Conservation (phyloP, 1,140 invertebrate genomes). For the Magallana ariakensis region DNA sequence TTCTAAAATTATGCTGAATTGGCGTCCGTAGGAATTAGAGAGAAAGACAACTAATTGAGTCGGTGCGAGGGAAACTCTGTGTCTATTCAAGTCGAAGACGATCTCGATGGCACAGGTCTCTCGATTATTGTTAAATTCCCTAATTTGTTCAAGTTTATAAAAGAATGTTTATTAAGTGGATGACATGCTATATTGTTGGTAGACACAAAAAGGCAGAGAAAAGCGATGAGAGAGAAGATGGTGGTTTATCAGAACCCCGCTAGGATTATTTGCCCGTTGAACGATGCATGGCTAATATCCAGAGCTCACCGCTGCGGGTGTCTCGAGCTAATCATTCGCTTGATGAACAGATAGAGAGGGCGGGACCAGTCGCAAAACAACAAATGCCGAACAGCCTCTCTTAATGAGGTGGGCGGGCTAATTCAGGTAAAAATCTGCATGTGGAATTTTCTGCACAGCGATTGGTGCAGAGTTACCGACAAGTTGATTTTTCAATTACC, state of each 20-base stretch:
- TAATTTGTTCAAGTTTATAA: slow-evolving; percentile 16
- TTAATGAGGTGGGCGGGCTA: slow-evolving; percentile 33
- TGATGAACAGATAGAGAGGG: slow-evolving; percentile 40
- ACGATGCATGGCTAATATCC: slow-evolving; percentile 50
- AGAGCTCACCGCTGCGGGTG: slow-evolving; percentile 49
- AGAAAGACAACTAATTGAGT: neutral
- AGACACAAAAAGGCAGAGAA: slow-evolving; percentile 25
- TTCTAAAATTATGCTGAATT: neutral
- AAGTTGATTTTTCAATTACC: slow-evolving; percentile 50
- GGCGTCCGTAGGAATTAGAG: neutral
- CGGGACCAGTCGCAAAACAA: slow-evolving; percentile 2
- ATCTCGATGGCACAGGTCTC: too few relatives aligned
- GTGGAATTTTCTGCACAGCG: slow-evolving; percentile 8
- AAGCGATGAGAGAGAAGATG: slow-evolving; percentile 1
- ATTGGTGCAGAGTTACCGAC: slow-evolving; percentile 36
- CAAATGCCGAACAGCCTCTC: slow-evolving; percentile 22
- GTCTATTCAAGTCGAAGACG: neutral
- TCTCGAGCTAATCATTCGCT: slow-evolving; percentile 44
- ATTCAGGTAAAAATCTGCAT: slow-evolving; percentile 15
- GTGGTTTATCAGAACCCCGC: slow-evolving; percentile 45
- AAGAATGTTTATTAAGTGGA: slow-evolving; percentile 31
- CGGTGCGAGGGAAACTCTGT: neutral
- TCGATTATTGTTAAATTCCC: neutral
- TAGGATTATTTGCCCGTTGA: slow-evolving; percentile 45
- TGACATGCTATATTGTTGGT: slow-evolving; percentile 4